A percentile compares a stretch with the other conserved stretches of the same genome.
These are phyloP conservation scores for Trididemnum nubilum DNA, from an alignment of 23 tunicate species.

Conservation along the genomic window DNA sequence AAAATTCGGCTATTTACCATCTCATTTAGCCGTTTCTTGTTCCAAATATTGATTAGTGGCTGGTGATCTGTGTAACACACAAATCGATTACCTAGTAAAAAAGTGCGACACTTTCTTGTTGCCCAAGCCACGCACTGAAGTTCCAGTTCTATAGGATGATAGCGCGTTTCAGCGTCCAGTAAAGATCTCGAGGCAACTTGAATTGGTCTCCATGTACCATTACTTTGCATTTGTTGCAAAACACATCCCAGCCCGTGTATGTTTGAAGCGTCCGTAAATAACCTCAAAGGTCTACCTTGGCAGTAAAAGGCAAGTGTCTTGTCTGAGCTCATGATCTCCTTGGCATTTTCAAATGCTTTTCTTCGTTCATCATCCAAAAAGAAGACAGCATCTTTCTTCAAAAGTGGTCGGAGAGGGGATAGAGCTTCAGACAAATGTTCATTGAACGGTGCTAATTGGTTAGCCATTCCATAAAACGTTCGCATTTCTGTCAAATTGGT, in stretches of 20 bases:
- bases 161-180: slow-evolving; percentile 13
- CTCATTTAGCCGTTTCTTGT: background rate
- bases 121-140: slow-evolving; percentile 5
- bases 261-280: slow-evolving; percentile 16
- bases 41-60: slow-evolving; percentile 9
- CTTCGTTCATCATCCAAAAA: background rate
- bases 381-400: background rate
- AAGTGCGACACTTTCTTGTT: slow-evolving; percentile 20
- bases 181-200: slow-evolving; percentile 7
- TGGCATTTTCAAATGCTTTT: slow-evolving; percentile 8
- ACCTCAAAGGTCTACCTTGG: background rate
- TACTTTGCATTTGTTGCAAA: slow-evolving; percentile 5
- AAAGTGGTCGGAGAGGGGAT: background rate
- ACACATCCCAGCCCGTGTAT: slow-evolving; percentile 12
- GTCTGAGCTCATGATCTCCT: background rate
- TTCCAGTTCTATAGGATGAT: slow-evolving; percentile 10
- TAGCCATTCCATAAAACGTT: slow-evolving; percentile 11
- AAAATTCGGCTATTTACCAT: slow-evolving; percentile 2
- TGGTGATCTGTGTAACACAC: slow-evolving; percentile 6
- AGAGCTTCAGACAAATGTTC: slow-evolving; percentile 3
- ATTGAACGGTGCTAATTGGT: background rate
- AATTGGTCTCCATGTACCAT: slow-evolving; percentile 6
- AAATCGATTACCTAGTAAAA: background rate
- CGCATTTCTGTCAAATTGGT: slow-evolving; percentile 4
- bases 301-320: slow-evolving; percentile 3